Base-by-base conservation (phyloP, 2,113 vertebrate genomes). In the Motacilla alba region DNA sequence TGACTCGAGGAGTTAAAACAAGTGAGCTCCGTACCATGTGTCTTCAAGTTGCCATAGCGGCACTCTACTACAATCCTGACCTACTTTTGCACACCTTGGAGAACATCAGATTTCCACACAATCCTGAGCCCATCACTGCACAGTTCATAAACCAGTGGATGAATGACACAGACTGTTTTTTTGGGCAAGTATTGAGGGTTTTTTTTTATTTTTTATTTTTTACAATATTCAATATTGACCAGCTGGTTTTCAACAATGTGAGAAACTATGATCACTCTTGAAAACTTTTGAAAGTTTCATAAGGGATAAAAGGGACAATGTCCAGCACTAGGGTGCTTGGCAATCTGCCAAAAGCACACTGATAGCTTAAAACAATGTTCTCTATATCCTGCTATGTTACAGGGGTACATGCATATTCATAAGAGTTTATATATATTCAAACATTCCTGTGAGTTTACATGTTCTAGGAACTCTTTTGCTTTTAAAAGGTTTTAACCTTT, bases 111-210 rank as follows among this genome's bases (percentile, higher is more conserved):
- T 98, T 99, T 96, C 99, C 99, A 26, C 98, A 99, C 95, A 99
- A 98, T 95, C 98, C 99, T 3, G 99, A 99, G 60, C 99, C 99
- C 30, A 98, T 99, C 96, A 99, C 99, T 4, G 98, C 98, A 3
- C 99, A 99, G 97, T 99, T 99, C 95, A 98, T 99, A 97, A 99
- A 99, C 97, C 99, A 99, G 95, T 99, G 99, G 99, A 99, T 99
- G 98, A 99, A 98, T 19, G 99, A 99, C 95, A 99, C 99, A 0
- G 99, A 99, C 96, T 99, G 99, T 97, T 99, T 99, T 92, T 97
- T 99, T 44, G 99, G 99, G 99, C 98, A 95, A 96, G 98, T 97
- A 75, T 76, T 44, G 22, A 46, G 22, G 2, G 6, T 18, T 46
- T 4, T 18, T 4, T 47, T 8, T 9, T 3, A 10, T 49, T 31